Conservation (phyloP, 1,140 invertebrate genomes). For the Penaeus japonicus region DNA sequence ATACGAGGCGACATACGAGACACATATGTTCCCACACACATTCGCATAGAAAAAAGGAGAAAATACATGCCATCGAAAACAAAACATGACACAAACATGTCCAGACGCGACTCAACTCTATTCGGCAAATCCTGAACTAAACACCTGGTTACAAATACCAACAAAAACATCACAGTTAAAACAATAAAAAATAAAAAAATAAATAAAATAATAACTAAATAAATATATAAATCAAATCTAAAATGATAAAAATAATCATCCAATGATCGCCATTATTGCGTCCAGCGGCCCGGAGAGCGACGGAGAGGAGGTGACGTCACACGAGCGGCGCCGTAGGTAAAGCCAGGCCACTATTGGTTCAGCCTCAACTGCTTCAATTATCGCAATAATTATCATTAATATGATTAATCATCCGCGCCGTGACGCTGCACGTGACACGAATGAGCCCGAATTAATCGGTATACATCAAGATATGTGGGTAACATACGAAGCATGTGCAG, state of each 20-base stretch:
- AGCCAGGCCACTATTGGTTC: not conserved
- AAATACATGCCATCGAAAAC: too few relatives aligned
- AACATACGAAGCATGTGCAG: too few relatives aligned
- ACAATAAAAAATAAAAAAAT: too few relatives aligned
- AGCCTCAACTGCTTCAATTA: not conserved
- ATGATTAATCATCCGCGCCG: not conserved
- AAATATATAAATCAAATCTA: not conserved
- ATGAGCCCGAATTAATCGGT: not conserved
- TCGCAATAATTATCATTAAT: constrained; percentile 11
- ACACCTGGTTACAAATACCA: too few relatives aligned
- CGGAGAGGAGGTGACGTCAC: not conserved
- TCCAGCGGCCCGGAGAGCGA: not conserved
- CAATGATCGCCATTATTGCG: not conserved
- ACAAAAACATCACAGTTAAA: too few relatives aligned
- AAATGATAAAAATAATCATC: not conserved
- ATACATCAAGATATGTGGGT: too few relatives aligned
- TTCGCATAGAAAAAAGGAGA: not conserved
- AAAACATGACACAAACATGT: too few relatives aligned
- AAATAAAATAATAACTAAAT: not conserved
- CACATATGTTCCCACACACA: not conserved
- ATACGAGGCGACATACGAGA: not conserved
- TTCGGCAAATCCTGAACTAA: too few relatives aligned
- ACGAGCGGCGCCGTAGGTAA: not conserved
- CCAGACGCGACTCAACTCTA: too few relatives aligned
- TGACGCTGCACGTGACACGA: not conserved